Conservation (phyloP, 2,888 invertebrate species). For the Julus scandinavius region DNA sequence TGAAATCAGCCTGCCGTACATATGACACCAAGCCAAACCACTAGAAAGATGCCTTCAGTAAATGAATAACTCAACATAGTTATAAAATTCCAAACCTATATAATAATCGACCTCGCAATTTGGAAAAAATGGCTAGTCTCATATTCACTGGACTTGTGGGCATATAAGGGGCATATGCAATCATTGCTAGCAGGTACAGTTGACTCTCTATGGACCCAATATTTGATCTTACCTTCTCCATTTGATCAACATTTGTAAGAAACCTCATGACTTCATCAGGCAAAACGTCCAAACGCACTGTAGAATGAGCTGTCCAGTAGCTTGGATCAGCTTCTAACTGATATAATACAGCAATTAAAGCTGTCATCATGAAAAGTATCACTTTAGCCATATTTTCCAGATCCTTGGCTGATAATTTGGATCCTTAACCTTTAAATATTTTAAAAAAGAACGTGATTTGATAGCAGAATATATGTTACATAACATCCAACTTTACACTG, state of each 20-base stretch:
- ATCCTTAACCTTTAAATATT: not conserved
- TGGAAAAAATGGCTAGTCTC: too few relatives aligned
- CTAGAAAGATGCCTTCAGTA: not conserved
- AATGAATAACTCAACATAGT: not conserved
- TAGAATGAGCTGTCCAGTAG: constrained; percentile 49
- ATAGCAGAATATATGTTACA: too few relatives aligned
- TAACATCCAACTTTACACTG: too few relatives aligned
- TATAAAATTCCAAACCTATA: too few relatives aligned
- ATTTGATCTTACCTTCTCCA: constrained; percentile 30
- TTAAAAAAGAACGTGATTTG: too few relatives aligned
- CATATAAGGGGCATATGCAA: too few relatives aligned
- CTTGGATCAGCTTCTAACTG: constrained; percentile 47
- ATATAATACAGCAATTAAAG: constrained; percentile 47
- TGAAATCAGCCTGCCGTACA: constrained; percentile 48
- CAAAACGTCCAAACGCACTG: constrained; percentile 48
- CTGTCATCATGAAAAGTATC: constrained; percentile 10
- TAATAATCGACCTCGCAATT: too few relatives aligned
- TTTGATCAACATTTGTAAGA: constrained; percentile 48
- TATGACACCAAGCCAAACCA: constrained; percentile 51
- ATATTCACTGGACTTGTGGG: too few relatives aligned
- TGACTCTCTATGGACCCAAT: not conserved
- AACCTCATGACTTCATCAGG: constrained; percentile 50
- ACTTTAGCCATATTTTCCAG: constrained; percentile 46
- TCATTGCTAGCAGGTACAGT: not conserved
- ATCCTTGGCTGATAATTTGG: constrained; percentile 24